phyloP scores from a whole-genome alignment of 2,113 vertebrate genomes.

The Dicaeum eximium region DNA sequence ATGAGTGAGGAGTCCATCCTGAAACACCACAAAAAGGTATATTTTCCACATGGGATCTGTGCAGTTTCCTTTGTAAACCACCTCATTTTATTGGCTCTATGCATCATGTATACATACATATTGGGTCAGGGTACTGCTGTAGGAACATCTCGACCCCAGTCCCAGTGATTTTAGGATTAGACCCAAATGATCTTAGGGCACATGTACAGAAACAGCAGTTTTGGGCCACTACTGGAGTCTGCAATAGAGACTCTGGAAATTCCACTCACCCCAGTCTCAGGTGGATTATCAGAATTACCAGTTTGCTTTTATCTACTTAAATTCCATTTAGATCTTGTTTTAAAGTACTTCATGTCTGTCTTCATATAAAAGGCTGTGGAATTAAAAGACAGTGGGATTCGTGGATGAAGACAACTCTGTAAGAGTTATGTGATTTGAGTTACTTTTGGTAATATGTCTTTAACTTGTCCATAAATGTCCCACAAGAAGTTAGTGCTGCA shows the following conservation, averaged over 20 bases:
- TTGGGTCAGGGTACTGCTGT: background rate
- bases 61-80: background rate
- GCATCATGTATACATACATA: background rate
- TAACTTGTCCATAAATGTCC: background rate
- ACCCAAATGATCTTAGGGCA: background rate
- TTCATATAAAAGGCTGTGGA: background rate
- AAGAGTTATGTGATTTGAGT: background rate
- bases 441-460: background rate
- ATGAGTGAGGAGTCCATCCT: accelerated
- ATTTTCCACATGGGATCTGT: background rate
- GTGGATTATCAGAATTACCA: background rate
- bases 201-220: background rate
- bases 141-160: background rate
- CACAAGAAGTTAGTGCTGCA: background rate
- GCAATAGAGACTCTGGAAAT: background rate
- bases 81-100: background rate
- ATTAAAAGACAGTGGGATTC: background rate
- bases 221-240: background rate
- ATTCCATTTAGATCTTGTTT: background rate
- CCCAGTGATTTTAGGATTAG: background rate
- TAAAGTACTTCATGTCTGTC: background rate
- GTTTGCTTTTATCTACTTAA: background rate
- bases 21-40: background rate
- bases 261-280: background rate
- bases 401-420: background rate